Percentiles rank a stretch among this genome's conserved stretches.
phyloP scores from a whole-genome alignment of 2,113 vertebrate genomes.

The Oriolus oriolus region DNA sequence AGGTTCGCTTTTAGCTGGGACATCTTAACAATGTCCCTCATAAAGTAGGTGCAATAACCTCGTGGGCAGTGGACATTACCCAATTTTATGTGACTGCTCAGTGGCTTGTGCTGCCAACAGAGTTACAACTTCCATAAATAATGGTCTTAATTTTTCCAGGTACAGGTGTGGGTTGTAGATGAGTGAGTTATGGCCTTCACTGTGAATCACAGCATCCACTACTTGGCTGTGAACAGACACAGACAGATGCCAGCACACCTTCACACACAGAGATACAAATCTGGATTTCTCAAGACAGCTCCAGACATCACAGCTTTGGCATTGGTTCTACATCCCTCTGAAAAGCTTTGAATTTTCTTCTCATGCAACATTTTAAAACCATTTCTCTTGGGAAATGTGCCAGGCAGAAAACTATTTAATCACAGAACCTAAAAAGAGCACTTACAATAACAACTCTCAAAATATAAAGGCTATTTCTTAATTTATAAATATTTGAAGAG shows the following conservation, averaged over 20 bases:
- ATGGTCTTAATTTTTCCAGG: neutral
- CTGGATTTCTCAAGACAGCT: neutral
- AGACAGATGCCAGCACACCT: neutral
- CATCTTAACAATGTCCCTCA: neutral
- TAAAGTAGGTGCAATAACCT: neutral
- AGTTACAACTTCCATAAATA: neutral
- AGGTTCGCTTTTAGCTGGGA: neutral
- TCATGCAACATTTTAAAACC: neutral
- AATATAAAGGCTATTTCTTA: neutral
- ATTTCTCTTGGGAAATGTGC: neutral
- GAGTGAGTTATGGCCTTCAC: neutral
- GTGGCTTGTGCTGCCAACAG: neutral
- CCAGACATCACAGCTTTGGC: neutral
- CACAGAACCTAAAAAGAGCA: neutral
- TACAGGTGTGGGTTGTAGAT: neutral
- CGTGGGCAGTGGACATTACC: neutral
- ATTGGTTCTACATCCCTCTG: neutral
- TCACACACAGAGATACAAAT: neutral
- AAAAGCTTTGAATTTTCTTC: neutral
- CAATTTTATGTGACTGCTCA: neutral
- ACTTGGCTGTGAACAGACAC: neutral
- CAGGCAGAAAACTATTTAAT: constrained; percentile 17
- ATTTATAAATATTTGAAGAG: neutral
- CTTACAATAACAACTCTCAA: neutral
- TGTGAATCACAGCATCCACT: neutral